phyloP scores from a whole-genome alignment of 2,797 vertebrate genomes.

The Graptemys geographica region DNA sequence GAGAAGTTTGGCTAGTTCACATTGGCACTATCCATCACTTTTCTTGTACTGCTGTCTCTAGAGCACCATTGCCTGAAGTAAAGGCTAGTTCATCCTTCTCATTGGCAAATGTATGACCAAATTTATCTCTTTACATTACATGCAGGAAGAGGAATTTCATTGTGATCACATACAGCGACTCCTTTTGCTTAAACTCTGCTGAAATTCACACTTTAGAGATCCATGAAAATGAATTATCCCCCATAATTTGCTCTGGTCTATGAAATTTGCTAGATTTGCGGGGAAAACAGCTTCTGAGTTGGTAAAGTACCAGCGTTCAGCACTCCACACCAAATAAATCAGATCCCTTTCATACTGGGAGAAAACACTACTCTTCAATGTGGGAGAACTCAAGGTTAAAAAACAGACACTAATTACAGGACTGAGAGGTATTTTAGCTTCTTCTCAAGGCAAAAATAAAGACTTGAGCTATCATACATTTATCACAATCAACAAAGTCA shows the following conservation, averaged over 20 bases:
- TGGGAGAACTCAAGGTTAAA: not conserved
- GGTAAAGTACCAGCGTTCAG: not conserved
- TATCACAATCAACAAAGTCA: not conserved
- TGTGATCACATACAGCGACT: not conserved
- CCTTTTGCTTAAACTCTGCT: not conserved
- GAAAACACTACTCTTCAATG: not conserved
- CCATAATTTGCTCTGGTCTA: not conserved
- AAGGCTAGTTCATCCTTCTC: not conserved
- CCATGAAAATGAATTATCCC: not conserved
- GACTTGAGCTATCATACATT: not conserved
- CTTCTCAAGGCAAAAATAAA: not conserved
- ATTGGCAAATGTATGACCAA: not conserved
- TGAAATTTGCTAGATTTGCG: not conserved
- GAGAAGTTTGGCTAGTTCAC: not conserved
- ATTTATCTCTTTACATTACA: not conserved
- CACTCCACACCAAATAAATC: rapidly evolving
- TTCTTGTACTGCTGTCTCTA: not conserved
- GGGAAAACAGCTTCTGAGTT: not conserved
- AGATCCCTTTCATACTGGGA: not conserved
- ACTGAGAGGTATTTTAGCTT: not conserved
- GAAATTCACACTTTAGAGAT: slow-evolving; percentile 12
- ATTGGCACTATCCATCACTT: not conserved
- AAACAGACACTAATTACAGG: not conserved
- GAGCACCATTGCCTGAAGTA: not conserved
- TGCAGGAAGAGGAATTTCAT: not conserved